These are phyloP conservation scores for Anolis sagrei DNA, from an alignment of 2,113 vertebrate species.

Conservation along the genomic window DNA sequence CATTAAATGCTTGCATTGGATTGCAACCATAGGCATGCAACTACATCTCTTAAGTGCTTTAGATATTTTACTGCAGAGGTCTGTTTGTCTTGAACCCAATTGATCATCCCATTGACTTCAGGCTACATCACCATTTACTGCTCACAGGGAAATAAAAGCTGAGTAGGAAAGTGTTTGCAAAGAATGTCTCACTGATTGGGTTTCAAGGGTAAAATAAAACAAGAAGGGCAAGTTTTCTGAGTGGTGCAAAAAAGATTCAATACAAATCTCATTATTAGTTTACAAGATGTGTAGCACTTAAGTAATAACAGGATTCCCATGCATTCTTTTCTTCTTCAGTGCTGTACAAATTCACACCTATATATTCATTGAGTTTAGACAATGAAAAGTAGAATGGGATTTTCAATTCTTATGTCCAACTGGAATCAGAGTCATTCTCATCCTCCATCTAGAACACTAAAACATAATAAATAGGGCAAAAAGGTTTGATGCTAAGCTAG, in stretches of 20 bases:
- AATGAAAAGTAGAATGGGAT: conserved; percentile 16
- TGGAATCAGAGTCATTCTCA: conserved; percentile 30
- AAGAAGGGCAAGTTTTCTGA: conserved; percentile 51
- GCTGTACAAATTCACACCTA: conserved; percentile 52
- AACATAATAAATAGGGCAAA: not conserved
- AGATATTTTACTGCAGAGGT: not conserved
- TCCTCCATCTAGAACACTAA: conserved; percentile 24
- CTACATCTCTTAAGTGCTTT: conserved; percentile 7
- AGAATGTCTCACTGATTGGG: conserved; percentile 54
- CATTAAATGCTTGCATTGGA: not conserved
- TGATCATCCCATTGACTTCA: conserved; percentile 20
- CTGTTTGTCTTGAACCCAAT: conserved; percentile 22
- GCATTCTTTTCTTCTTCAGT: conserved; percentile 46
- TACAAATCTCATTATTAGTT: conserved; percentile 58
- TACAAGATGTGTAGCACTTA: conserved; percentile 54
- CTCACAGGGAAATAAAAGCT: conserved; percentile 37
- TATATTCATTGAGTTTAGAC: conserved; percentile 21
- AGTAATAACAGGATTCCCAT: conserved; percentile 53
- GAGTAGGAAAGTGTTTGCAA: conserved; percentile 44
- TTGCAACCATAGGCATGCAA: too few species aligned
- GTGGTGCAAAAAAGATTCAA: conserved; percentile 45
- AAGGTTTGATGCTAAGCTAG: not conserved
- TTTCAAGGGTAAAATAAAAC: conserved; percentile 61
- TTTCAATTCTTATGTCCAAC: not conserved
- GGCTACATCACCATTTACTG: conserved; percentile 26